These are phyloP conservation scores for Rhabditophanes sp. DNA, from an alignment of 2,888 invertebrate species.

Conservation along the genomic window DNA sequence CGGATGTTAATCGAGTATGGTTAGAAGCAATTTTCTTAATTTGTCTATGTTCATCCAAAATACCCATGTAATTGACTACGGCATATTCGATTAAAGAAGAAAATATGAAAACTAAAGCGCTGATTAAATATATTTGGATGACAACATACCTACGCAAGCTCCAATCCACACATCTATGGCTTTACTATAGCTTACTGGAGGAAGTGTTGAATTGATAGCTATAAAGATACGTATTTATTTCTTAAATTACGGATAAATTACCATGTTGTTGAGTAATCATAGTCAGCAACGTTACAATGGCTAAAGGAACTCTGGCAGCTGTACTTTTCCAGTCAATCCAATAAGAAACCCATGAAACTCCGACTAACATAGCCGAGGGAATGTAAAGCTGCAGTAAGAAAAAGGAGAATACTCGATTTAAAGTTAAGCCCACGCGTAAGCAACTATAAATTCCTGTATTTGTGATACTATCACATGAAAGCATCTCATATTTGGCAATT, in stretches of 20 bases:
- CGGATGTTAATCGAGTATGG: constrained; percentile 33
- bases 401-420: constrained; percentile 43
- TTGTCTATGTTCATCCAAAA: constrained; percentile 39
- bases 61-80: constrained; percentile 42
- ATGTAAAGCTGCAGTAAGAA: constrained; percentile 43
- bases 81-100: constrained; percentile 42
- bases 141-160: constrained; percentile 23
- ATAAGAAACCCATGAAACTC: constrained; percentile 35
- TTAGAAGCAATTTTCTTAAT: constrained; percentile 40
- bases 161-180: constrained; percentile 43
- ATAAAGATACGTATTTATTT: constrained; percentile 3
- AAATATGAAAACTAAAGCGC: constrained; percentile 35
- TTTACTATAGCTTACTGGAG: constrained; percentile 43
- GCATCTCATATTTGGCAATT: constrained; percentile 75
- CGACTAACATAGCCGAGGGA: constrained; percentile 25
- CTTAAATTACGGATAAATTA: constrained; percentile 7
- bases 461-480: constrained; percentile 86
- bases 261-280: constrained; percentile 44
- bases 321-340: constrained; percentile 44
- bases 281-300: constrained; percentile 41
- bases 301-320: constrained; percentile 42
- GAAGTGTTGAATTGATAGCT: constrained; percentile 43
- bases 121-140: constrained; percentile 5
- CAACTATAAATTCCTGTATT: constrained; percentile 54
- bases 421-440: constrained; percentile 31